Evolutionary conservation across 2,797 vertebrate genomes (phyloP).

Genomic region (Myotis planiceps): DNA sequence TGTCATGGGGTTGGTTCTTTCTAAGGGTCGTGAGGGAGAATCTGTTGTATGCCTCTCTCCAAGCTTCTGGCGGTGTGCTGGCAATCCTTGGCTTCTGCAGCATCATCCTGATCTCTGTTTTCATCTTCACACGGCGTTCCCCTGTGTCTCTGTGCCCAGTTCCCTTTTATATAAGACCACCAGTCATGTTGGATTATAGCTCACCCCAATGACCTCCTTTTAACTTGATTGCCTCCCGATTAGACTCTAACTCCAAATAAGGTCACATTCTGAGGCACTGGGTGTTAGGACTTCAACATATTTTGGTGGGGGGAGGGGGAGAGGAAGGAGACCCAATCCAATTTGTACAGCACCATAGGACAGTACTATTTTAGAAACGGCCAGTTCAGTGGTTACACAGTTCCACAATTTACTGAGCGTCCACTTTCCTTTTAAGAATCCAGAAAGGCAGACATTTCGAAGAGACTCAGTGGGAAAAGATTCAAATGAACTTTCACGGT

Average conservation of each 20-base stretch:
- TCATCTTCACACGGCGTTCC: accelerated
- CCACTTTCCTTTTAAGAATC: neutral
- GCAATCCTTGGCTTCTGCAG: neutral
- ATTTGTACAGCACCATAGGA: neutral
- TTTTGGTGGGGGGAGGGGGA: neutral
- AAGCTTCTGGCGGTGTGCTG: neutral
- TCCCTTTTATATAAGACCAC: neutral
- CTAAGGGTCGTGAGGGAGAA: too few species aligned
- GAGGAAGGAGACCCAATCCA: neutral
- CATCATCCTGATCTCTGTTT: neutral
- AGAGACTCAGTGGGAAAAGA: neutral
- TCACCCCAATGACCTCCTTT: neutral
- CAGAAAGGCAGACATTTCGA: neutral
- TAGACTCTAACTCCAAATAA: neutral
- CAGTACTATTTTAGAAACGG: neutral
- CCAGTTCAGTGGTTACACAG: neutral
- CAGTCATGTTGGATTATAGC: neutral
- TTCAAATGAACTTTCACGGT: neutral
- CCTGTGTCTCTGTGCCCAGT: neutral
- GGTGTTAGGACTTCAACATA: neutral
- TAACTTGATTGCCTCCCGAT: neutral
- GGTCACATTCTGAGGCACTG: neutral
- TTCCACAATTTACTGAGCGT: neutral
- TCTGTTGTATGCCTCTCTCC: neutral
- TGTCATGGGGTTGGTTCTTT: neutral